Evolutionary conservation across 2,888 invertebrate genomes (phyloP), one percentile per base, ranked within the genome.

Genomic region (Panorpa germanica): DNA sequence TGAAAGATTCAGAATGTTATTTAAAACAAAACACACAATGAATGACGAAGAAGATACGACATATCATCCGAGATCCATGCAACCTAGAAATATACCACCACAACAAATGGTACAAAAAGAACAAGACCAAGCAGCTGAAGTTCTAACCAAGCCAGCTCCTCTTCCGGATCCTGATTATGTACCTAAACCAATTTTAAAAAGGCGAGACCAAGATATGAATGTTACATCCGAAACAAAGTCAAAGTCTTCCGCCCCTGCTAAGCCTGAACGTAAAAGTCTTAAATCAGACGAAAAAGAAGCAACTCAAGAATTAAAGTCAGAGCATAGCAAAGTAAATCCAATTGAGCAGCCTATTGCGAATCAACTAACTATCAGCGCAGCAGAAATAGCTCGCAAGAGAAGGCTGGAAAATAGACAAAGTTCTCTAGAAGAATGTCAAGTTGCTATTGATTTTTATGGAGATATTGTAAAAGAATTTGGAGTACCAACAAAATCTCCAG

Each of bases 141-240:
- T 70, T 38, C 49, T 65, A 3, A 58, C 63, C 2, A 68, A 68
- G 39, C 67, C 66, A 2, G 50, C 62, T 34, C 67, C 71, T n/a
- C 50, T 70, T 25, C 68, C 71, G 0, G 70, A 70, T 47, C 71
- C 75, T 0, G 72, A 70, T 47, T 70, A 74, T 43, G 52, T 74
- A 18, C 82, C 81, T 2, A 82, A 81, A 47, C 81, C 82, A 1
- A 82, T 82, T 40, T 46, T 82, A 9, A 82, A 82, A 45, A 61
- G 65, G 32, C 57, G 63, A 33, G 63, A 61, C 37, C 41, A 47
- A 16, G 49, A 59, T 25, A 39, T 49, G 5, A 44, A 42, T 14
- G 47, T 45, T 39, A 39, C 2, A 35, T 26, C 34, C 34, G 24
- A 26, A 29, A 15, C 27, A 16, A 27, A 19, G 9, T 25, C 31